Conservation (phyloP, 1,140 invertebrate species). For the Eufriesea mexicana region DNA sequence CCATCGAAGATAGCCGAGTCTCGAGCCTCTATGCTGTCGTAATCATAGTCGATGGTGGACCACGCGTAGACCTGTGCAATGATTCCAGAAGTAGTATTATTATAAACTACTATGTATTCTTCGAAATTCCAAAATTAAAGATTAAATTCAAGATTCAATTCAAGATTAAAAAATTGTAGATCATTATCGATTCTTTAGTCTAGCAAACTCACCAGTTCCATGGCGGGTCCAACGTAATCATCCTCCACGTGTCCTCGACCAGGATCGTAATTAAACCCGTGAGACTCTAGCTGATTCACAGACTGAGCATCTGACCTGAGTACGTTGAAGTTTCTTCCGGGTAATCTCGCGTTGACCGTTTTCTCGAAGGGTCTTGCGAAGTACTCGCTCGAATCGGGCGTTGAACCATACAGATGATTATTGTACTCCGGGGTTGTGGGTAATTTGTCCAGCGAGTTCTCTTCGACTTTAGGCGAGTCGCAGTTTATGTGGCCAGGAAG, state of each 20-base stretch:
- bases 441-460: constrained; percentile 33
- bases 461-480: constrained; percentile 27
- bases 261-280: constrained; percentile 52
- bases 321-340: constrained; percentile 9
- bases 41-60: constrained; percentile 84
- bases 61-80: constrained; percentile 82
- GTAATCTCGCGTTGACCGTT: background rate
- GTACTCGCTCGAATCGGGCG: constrained; percentile 45
- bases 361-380: constrained; percentile 28
- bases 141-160: too few relatives aligned
- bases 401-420: constrained; percentile 53
- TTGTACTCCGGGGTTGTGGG: constrained; percentile 27
- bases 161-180: background rate
- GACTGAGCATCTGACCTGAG: constrained; percentile 37
- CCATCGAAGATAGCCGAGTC: constrained; percentile 81
- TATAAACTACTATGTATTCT: too few relatives aligned
- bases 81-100: background rate
- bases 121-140: background rate
- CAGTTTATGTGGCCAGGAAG: constrained; percentile 50
- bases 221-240: constrained; percentile 77
- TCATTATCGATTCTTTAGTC: background rate
- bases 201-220: constrained; percentile 73
- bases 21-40: constrained; percentile 79
- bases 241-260: constrained; percentile 50
- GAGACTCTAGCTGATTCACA: constrained; percentile 53